Percentiles rank a stretch among this genome's conserved stretches.
Conservation (phyloP, 1,140 invertebrate species). For the Drosophila tropicalis region DNA sequence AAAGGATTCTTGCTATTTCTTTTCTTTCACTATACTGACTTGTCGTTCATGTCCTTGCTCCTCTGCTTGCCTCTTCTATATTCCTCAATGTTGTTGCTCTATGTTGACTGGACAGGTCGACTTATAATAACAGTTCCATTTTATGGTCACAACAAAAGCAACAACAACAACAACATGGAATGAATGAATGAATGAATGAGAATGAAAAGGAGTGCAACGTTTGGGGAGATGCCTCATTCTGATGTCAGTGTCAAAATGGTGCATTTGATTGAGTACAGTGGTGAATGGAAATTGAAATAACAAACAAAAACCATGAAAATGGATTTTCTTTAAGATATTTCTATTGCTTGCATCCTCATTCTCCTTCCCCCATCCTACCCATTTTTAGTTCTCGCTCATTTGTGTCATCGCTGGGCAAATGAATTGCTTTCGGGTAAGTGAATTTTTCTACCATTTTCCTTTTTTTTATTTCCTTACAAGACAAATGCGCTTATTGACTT, state of each 20-base stretch:
- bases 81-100: no score
- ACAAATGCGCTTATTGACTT: constrained; percentile 81
- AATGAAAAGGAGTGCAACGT: not conserved
- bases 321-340: not conserved
- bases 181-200: not conserved
- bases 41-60: not conserved
- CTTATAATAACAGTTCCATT: constrained; percentile 11
- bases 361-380: not conserved
- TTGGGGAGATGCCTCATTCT: constrained; percentile 1
- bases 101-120: constrained; percentile 8
- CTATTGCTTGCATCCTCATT: not conserved
- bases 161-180: not conserved
- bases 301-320: constrained; percentile 9
- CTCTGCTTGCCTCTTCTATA: not conserved
- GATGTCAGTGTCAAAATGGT: constrained; percentile 5
- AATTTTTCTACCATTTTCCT: constrained; percentile 9
- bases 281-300: constrained; percentile 13
- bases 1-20: constrained; percentile 2
- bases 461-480: constrained; percentile 33
- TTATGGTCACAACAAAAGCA: not conserved
- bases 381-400: constrained; percentile 37
- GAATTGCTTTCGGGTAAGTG: constrained; percentile 39
- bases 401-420: constrained; percentile 46
- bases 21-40: not conserved
- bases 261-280: constrained; percentile 10